A percentile compares a stretch with the other conserved stretches of the same genome.
Evolutionary conservation across 2,888 invertebrate species (phyloP).

Genomic region (Dolomedes plantarius): DNA sequence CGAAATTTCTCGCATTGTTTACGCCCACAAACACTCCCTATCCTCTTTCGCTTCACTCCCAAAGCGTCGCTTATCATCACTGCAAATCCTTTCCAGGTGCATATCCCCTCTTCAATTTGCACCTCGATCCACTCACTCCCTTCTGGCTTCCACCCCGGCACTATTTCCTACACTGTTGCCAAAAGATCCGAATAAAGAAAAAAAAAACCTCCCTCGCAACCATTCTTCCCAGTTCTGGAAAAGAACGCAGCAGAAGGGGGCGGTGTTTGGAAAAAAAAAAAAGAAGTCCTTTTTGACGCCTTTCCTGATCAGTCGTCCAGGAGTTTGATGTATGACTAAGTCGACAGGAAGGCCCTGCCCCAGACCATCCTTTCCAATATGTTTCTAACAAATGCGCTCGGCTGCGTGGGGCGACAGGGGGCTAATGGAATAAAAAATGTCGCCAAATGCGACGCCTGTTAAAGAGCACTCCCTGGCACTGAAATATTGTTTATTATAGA

Average conservation of each 20-base stretch:
- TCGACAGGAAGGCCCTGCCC: slow-evolving; percentile 34
- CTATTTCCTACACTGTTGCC: background rate
- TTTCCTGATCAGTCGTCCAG: slow-evolving; percentile 25
- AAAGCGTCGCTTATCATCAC: background rate
- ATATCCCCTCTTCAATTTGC: background rate
- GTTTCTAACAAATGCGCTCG: slow-evolving; percentile 44
- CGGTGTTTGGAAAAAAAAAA: too few relatives aligned
- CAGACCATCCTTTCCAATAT: slow-evolving; percentile 39
- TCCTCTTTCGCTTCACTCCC: background rate
- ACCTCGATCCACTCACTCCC: slow-evolving; percentile 7
- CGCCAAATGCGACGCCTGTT: slow-evolving; percentile 24
- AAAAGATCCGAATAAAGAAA: too few relatives aligned
- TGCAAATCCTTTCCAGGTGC: slow-evolving; percentile 15
- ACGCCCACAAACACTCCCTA: background rate
- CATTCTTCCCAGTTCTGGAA: background rate
- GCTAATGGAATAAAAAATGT: slow-evolving; percentile 20
- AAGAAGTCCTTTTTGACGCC: slow-evolving; percentile 30
- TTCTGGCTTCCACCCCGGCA: background rate
- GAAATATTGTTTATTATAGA: too few relatives aligned
- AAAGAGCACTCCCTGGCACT: too few relatives aligned
- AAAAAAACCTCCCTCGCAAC: background rate
- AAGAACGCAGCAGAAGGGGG: background rate
- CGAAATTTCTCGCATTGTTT: background rate
- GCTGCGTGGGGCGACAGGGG: slow-evolving; percentile 16
- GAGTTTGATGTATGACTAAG: slow-evolving; percentile 65